These are phyloP conservation scores for Synergus itoensis DNA, from an alignment of 2,888 invertebrate genomes.

Conservation along the genomic window DNA sequence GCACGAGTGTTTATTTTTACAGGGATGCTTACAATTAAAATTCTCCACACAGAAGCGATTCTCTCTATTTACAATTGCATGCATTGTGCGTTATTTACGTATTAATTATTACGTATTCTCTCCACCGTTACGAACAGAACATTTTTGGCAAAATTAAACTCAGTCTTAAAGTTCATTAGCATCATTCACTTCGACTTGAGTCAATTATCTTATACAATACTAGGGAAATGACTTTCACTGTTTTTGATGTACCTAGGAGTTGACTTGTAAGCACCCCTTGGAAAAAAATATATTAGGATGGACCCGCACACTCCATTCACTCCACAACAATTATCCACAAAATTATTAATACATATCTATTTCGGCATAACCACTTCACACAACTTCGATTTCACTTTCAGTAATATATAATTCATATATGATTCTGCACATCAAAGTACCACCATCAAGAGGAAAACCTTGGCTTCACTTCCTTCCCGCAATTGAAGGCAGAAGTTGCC, in stretches of 20 bases:
- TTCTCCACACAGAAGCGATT: slow-evolving; percentile 10
- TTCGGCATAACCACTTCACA: slow-evolving; percentile 1
- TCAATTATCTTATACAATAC: background rate
- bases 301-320: slow-evolving; percentile 55
- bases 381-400: slow-evolving; percentile 29
- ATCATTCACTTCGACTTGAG: background rate
- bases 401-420: slow-evolving; percentile 30
- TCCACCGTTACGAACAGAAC: background rate
- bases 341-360: slow-evolving; percentile 23
- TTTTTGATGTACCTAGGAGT: slow-evolving; percentile 18
- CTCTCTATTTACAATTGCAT: slow-evolving; percentile 44
- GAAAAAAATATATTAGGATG: slow-evolving; percentile 51
- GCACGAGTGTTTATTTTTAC: slow-evolving; percentile 56
- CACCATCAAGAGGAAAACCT: background rate
- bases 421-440: slow-evolving; percentile 46
- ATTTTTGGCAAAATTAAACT: background rate
- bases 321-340: slow-evolving; percentile 50
- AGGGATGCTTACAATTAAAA: slow-evolving; percentile 53
- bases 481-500: slow-evolving; percentile 51
- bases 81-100: slow-evolving; percentile 56
- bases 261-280: slow-evolving; percentile 57
- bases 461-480: background rate
- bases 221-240: slow-evolving; percentile 20
- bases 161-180: slow-evolving; percentile 6
- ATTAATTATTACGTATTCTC: slow-evolving; percentile 50